Evolutionary conservation across 2,113 vertebrate genomes (phyloP), one percentile per base, ranked within the genome.

Genomic region (Rhinolophus ferrumequinum): DNA sequence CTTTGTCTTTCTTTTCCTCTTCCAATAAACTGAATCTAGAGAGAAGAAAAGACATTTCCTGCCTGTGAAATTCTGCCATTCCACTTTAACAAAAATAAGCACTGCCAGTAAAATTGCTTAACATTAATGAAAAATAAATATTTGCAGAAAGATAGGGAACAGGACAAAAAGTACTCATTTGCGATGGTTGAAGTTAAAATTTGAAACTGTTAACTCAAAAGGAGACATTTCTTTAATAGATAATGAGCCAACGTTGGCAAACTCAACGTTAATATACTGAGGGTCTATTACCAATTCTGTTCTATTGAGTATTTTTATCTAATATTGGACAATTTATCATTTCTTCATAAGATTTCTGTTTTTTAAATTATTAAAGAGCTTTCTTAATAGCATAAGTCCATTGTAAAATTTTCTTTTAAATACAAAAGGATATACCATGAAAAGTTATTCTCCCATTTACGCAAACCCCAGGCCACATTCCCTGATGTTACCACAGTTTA

Each of bases 81-180:
- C 44, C 64, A 67, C 64, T 95, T 96, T 89, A 97, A 94, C 19
- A 88, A 93, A 97, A 96, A 86, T 58, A 93, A 97, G 64, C 44
- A 62, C 58, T 96, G 41, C 64, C 91, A 50, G 70, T 83, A 91
- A 83, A 76, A 89, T 83, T 96, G 77, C 79, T 94, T 96, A 93
- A 96, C 56, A 52, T 30, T 88, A 82, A 62, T 66, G 80, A 88
- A 96, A 97, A 90, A 85, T 67, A 96, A 97, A 89, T 93, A 82
- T 97, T 97, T 97, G 56, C 52, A 93, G 67, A 93, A 82, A 92
- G 94, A 88, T 89, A 96, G 81, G 66, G 84, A 79, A 38, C 66
- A 73, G 94, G 73, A 95, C 95, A 96, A 56, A 88, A 95, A 96
- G 88, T 93, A 54, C 79, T 93, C 88, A 64, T 75, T 88, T 88